phyloP scores from a whole-genome alignment of 1,140 invertebrate species.

The Papilio aristodemus region DNA sequence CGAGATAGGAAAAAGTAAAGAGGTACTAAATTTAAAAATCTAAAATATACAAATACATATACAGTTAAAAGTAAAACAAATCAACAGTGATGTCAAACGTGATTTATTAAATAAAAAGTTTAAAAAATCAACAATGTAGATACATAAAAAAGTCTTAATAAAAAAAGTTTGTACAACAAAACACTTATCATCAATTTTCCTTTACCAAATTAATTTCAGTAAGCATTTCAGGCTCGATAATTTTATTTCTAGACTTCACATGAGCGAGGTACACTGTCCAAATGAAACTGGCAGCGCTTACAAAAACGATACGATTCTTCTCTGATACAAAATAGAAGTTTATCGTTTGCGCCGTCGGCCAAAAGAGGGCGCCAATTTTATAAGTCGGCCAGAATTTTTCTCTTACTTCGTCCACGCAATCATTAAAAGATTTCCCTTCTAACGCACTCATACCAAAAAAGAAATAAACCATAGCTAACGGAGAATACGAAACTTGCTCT shows the following conservation, averaged over 20 bases:
- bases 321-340: conserved; percentile 90
- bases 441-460: conserved; percentile 90
- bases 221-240: conserved; percentile 3
- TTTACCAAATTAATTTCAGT: neutral
- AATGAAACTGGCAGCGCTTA: conserved; percentile 88
- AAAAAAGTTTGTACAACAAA: neutral
- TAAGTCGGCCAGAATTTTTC: conserved; percentile 90
- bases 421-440: conserved; percentile 84
- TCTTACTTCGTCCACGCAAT: conserved; percentile 86
- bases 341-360: conserved; percentile 91
- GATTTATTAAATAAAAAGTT: neutral
- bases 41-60: too few relatives aligned
- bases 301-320: conserved; percentile 89
- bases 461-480: conserved; percentile 88
- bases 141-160: neutral
- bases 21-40: too few relatives aligned
- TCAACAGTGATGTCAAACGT: neutral
- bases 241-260: conserved; percentile 86
- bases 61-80: too few relatives aligned
- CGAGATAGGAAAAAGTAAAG: too few relatives aligned
- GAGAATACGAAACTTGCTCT: conserved; percentile 90
- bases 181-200: neutral
- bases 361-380: conserved; percentile 83
- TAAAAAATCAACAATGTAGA: neutral
- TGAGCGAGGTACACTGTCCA: conserved; percentile 93